Base-by-base conservation (phyloP, 2,888 invertebrate species). In the Theristus sp. region DNA sequence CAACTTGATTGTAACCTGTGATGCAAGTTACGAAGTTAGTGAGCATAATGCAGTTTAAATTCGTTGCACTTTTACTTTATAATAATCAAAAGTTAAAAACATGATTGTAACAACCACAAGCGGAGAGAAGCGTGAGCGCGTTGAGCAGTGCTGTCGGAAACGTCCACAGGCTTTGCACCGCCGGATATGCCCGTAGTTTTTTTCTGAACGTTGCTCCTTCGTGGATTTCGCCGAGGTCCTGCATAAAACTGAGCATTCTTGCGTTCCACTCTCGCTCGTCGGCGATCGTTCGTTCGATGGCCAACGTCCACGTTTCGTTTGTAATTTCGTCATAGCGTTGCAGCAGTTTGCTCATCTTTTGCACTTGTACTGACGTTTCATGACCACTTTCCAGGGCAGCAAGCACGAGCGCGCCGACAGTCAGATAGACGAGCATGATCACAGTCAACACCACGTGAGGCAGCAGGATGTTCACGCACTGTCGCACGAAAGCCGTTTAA, bases 41-140 rank as follows among this genome's bases (percentile, higher is more conserved):
- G n/a, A 0, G n/a, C 24, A 38, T 38, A 3, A 2, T n/a, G n/a
- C n/a, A 2, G 3, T 57, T 55, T 2, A 2, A n/a, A 58, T 58
- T 58, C n/a, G 54, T 57, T 27, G n/a, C n/a, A n/a, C n/a, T n/a
- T n/a, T n/a, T n/a, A n/a, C n/a, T n/a, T n/a, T n/a, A n/a, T n/a
- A n/a, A n/a, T n/a, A n/a, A n/a, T n/a, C n/a, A n/a, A n/a, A n/a
- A n/a, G n/a, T n/a, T n/a, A n/a, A n/a, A n/a, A n/a, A n/a, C n/a
- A n/a, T n/a, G n/a, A n/a, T n/a, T n/a, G n/a, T n/a, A 24, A 38
- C 52, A 25, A 71, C 72, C 71, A 62, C 72, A 72, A 65, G 72
- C 71, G n/a, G 72, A 73, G 47, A 72, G 62, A 20, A 72, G 71
- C n/a, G 72, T 72, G 24, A 72, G 64, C 6, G 73, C 71, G 63